phyloP scores from a whole-genome alignment of 2,797 vertebrate genomes.

The Knipowitschia caucasica region DNA sequence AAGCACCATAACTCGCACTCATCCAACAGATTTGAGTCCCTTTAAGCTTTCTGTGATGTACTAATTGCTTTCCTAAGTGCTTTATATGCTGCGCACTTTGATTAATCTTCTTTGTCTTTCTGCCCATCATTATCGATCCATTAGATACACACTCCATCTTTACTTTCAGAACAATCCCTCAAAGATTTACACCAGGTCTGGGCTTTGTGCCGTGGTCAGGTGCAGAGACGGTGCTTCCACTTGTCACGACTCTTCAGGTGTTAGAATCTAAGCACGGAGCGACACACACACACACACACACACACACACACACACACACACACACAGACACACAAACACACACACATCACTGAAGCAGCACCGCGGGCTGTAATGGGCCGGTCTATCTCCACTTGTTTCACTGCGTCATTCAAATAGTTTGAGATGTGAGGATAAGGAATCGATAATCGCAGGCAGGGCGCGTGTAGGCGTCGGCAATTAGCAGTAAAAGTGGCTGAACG shows the following conservation, averaged over 20 bases:
- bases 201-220: too few species aligned
- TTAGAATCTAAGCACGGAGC: slow-evolving; percentile 28
- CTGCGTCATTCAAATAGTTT: slow-evolving; percentile 48
- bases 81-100: slow-evolving; percentile 52
- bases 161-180: slow-evolving; percentile 47
- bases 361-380: slow-evolving; percentile 9
- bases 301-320: too few species aligned
- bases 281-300: too few species aligned
- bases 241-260: slow-evolving; percentile 35
- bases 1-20: slow-evolving; percentile 56
- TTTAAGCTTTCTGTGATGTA: slow-evolving; percentile 48
- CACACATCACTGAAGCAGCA: slow-evolving; percentile 23
- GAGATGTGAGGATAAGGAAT: slow-evolving; percentile 52
- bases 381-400: slow-evolving; percentile 28
- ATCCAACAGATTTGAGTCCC: slow-evolving; percentile 40
- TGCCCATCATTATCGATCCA: slow-evolving; percentile 64
- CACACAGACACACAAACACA: too few species aligned
- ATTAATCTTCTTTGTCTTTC: slow-evolving; percentile 66
- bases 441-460: slow-evolving; percentile 43
- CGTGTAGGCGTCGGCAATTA: slow-evolving; percentile 59
- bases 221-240: slow-evolving; percentile 38
- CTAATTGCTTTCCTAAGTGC: slow-evolving; percentile 62
- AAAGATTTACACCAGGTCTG: slow-evolving; percentile 64
- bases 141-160: slow-evolving; percentile 62
- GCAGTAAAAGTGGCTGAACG: slow-evolving; percentile 29